A percentile compares a stretch with the other conserved stretches of the same genome.
Evolutionary conservation across 1,140 invertebrate genomes (phyloP).

Genomic region (Lepeophtheirus salmonis): DNA sequence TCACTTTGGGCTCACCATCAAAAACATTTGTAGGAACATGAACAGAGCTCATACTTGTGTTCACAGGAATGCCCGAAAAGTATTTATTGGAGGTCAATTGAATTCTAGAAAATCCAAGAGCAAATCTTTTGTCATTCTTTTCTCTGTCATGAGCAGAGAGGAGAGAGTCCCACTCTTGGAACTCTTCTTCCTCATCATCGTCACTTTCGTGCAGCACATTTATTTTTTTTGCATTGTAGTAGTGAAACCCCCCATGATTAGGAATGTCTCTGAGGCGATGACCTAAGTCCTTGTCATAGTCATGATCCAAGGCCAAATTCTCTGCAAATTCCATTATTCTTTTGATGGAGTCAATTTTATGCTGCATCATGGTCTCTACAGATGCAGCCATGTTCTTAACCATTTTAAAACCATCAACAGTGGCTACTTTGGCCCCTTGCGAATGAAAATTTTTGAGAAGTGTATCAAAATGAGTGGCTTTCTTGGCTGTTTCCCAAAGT

Average conservation of each 20-base stretch:
- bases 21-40: conserved; percentile 87
- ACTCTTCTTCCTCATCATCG: conserved; percentile 1
- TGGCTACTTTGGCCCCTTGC: conserved; percentile 44
- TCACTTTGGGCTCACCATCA: conserved; percentile 48
- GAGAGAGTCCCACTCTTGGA: not conserved
- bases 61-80: conserved; percentile 58
- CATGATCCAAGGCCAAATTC: conserved; percentile 49
- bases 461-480: conserved; percentile 65
- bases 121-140: not conserved
- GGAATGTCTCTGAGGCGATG: conserved; percentile 11
- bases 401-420: conserved; percentile 59
- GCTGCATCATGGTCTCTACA: conserved; percentile 74
- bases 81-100: conserved; percentile 46
- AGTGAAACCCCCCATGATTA: conserved; percentile 5
- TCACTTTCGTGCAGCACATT: conserved; percentile 16
- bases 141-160: conserved; percentile 2
- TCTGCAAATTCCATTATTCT: conserved; percentile 68
- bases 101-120: conserved; percentile 5
- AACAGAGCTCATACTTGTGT: conserved; percentile 60
- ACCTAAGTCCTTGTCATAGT: conserved; percentile 37
- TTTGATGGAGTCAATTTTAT: conserved; percentile 71
- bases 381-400: conserved; percentile 60
- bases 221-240: conserved; percentile 20
- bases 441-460: conserved; percentile 60
- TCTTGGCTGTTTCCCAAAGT: conserved; percentile 63